phyloP scores from a whole-genome alignment of 2,888 invertebrate species.

The Ochlodes sylvanus region DNA sequence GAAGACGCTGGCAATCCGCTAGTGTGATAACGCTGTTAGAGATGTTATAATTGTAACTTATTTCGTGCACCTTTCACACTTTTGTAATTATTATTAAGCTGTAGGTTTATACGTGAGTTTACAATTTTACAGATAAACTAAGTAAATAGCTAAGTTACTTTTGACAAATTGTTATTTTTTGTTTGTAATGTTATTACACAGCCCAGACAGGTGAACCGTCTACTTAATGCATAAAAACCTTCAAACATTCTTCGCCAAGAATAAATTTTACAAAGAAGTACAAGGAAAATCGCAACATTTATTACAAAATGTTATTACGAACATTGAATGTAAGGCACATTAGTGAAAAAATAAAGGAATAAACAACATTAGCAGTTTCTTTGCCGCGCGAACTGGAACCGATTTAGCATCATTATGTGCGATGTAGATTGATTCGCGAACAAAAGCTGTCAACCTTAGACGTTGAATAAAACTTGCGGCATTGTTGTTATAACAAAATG shows the following conservation, averaged over 20 bases:
- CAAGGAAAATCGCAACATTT: conserved; percentile 27
- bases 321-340: conserved; percentile 47
- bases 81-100: no score
- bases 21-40: no score
- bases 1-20: no score
- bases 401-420: conserved; percentile 77
- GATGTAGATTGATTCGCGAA: conserved; percentile 77
- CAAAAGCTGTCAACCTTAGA: conserved; percentile 74
- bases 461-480: conserved; percentile 65
- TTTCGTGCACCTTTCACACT: no score
- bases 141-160: no score
- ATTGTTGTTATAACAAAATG: conserved; percentile 83
- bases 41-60: no score
- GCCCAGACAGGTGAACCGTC: background rate
- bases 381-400: conserved; percentile 71
- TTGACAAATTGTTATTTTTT: no score
- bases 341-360: conserved; percentile 61
- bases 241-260: conserved; percentile 6
- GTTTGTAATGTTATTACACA: background rate
- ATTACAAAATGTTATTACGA: conserved; percentile 47
- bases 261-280: conserved; percentile 22
- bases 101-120: no score
- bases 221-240: background rate
- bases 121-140: no score
- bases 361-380: conserved; percentile 75